Evolutionary conservation across 2,113 vertebrate species (phyloP), one percentile per base, ranked within the genome.

Genomic region (Dicentrarchus labrax): DNA sequence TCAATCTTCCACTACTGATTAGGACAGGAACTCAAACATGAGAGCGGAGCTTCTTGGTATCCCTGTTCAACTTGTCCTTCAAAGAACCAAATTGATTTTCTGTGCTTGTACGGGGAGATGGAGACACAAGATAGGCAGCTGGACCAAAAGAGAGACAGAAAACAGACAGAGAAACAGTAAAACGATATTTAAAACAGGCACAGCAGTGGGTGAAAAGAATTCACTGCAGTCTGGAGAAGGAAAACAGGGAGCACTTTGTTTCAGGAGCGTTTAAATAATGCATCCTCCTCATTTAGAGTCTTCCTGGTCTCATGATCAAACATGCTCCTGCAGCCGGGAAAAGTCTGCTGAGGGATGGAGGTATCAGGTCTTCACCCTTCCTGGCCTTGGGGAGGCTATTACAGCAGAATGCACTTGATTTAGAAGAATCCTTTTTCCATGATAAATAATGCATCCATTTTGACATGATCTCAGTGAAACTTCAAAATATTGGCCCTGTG

Each of bases 301-400:
- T 38, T 54, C 19, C 45, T 22, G 47, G 62, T 64, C 21, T 82
- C 8, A 41, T 38, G 78, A 62, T 82, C 61, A 80, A 67, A 82
- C 24, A 11, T 61, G 24, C 71, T 72, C 21, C 39, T 15, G 24
- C 47, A 57, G 77, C 70, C 45, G 13, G 45, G 59, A 65, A 47
- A 50, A 39, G 24, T 39, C 13, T 62, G 24, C 45, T 74, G 81
- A 86, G 78, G 78, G 84, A 82, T 76, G 78, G 73, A 5, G 5
- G 54, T 88, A 66, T 87, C 69, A 66, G 68, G 69, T 72, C 82
- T 76, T 75, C 80, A 74, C 66, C 83, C 73, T 9, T n/a, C 57
- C 21, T 82, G 86, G 83, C 91, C 86, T 83, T 62, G 39, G 67
- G 79, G 85, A 79, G 50, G 51, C 78, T 61, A 79, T 85, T 84